phyloP scores from a whole-genome alignment of 2,113 vertebrate species.

The Pterocles burchelli region DNA sequence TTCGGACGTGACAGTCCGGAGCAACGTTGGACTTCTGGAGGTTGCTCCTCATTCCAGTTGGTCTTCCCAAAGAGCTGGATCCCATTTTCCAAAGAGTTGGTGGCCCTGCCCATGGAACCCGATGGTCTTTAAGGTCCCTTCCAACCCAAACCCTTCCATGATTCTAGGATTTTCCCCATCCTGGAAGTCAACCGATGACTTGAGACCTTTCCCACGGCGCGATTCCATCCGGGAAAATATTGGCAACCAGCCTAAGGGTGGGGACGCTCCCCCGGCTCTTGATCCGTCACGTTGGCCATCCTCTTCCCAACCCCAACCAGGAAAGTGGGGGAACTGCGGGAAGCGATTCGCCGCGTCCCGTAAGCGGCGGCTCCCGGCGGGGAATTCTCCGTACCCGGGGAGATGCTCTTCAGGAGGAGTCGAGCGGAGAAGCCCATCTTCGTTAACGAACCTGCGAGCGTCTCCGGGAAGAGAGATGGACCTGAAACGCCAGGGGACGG shows the following conservation, averaged over 20 bases:
- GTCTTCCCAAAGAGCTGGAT: background rate
- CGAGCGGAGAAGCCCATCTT: background rate
- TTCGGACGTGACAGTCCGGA: background rate
- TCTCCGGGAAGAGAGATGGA: background rate
- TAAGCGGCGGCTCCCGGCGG: fast-evolving
- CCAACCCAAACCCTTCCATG: too few relatives aligned
- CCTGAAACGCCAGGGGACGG: background rate
- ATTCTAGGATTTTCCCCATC: background rate
- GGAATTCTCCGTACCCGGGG: background rate
- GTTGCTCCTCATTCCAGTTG: background rate
- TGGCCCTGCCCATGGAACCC: too few relatives aligned
- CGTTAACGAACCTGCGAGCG: background rate
- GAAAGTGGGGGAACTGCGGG: background rate
- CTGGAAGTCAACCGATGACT: background rate
- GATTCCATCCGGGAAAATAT: fast-evolving
- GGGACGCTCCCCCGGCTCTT: background rate
- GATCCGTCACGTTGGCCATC: fast-evolving
- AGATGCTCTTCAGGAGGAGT: background rate
- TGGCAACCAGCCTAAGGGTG: background rate
- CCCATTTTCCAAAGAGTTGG: background rate
- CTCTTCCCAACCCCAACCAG: background rate
- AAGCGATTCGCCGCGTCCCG: background rate
- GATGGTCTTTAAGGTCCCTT: too few relatives aligned
- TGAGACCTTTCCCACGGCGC: background rate
- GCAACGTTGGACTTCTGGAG: background rate